Conservation (phyloP, 1,140 invertebrate species). For the Globodera rostochiensis region DNA sequence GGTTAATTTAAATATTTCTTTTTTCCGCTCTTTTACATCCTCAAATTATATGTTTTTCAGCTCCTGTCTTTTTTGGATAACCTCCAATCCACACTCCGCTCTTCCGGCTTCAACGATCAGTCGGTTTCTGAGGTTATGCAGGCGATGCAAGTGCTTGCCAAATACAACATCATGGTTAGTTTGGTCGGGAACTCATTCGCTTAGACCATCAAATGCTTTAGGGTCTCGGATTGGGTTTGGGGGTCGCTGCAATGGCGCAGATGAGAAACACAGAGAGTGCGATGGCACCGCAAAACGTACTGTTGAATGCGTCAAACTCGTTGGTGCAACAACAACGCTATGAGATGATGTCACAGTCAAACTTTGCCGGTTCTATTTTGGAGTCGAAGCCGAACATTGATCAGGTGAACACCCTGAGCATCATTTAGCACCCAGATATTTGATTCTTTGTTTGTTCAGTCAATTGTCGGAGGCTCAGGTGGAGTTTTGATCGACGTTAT, state of each 20-base stretch:
- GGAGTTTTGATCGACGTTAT: slow-evolving; percentile 58
- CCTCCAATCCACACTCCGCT: slow-evolving; percentile 76
- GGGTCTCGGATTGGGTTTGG: slow-evolving; percentile 81
- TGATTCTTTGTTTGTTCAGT: neutral
- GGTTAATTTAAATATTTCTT: slow-evolving; percentile 30
- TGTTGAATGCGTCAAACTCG: slow-evolving; percentile 29
- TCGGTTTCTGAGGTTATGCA: slow-evolving; percentile 84
- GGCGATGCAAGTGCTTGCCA: slow-evolving; percentile 86
- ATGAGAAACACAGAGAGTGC: slow-evolving; percentile 45
- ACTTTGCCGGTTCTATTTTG: slow-evolving; percentile 42
- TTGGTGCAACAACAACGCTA: slow-evolving; percentile 41
- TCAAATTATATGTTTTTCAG: slow-evolving; percentile 29
- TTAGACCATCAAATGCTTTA: slow-evolving; percentile 63
- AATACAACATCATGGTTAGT: slow-evolving; percentile 38
- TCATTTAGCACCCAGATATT: too few species aligned
- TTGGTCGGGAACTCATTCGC: too few species aligned
- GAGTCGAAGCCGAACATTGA: slow-evolving; percentile 34
- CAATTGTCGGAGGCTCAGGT: slow-evolving; percentile 45
- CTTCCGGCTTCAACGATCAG: slow-evolving; percentile 83
- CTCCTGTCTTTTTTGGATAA: slow-evolving; percentile 65
- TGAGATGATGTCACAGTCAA: slow-evolving; percentile 37
- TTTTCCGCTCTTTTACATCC: too few species aligned
- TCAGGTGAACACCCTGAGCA: neutral
- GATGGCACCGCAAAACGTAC: slow-evolving; percentile 32
- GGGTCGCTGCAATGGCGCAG: slow-evolving; percentile 64